Evolutionary conservation across 2,113 vertebrate genomes (phyloP), one percentile per base, ranked within the genome.

Genomic region (Coptodon rendalli): DNA sequence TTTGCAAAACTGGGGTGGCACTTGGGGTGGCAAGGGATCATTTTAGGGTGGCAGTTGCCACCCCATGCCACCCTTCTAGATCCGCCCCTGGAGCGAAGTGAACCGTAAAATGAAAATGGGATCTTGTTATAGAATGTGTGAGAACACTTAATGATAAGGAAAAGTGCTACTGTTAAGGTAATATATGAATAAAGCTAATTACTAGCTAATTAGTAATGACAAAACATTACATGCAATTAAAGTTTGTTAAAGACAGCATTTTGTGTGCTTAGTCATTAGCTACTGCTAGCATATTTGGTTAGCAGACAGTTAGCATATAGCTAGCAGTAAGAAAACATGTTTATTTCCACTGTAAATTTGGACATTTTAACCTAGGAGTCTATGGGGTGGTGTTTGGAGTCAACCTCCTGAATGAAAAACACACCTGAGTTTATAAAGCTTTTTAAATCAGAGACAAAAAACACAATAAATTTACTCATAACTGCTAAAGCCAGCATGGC

Each of bases 61-160:
- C 22, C 22, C 22, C 22, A 22, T 22, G 22, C 22, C 22, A 22
- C 22, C 22, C 22, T 22, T 22, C 22, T 22, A 22, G 22, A 22
- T 22, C 22, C 22, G 22, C 22, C 22, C 22, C 22, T 22, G 22
- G 22, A 22, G 22, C 22, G 22, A 22, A 22, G 22, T n/a, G 14
- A 50, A 78, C 16, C 34, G 79, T 82, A 50, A 82, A 85, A 54
- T 43, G 3, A 90, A 36, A 61, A 45, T 5, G 17, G 85, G 31
- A 50, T 56, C 61, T 66, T 52, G 19, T 73, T 50, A 50, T 78
- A 52, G 40, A 57, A 84, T 38, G 27, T 59, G 71, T 14, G 40
- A 54, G 24, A 78, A 78, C 3, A 7, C 27, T 50, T 78, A 31
- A 31, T 31, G 16, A 31, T 50, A 31, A 11, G 71, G 45, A n/a